These are phyloP conservation scores for Brachyistius frenatus DNA, from an alignment of 2,113 vertebrate species.

Conservation along the genomic window DNA sequence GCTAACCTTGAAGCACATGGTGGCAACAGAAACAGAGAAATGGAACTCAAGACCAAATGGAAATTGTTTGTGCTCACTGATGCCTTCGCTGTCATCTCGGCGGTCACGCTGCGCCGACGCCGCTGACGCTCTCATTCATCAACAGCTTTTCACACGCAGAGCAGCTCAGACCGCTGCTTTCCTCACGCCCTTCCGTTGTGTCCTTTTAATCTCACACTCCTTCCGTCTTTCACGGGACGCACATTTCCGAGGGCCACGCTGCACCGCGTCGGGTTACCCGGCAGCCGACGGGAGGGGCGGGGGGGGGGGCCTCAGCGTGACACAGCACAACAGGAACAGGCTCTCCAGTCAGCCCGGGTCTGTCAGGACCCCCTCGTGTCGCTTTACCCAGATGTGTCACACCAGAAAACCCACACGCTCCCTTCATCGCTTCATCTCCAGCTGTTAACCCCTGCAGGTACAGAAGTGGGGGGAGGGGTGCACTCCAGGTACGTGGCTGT, in stretches of 20 bases:
- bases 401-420: constrained; percentile 53
- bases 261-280: constrained; percentile 52
- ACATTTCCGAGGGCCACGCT: background rate
- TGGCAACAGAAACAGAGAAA: constrained; percentile 30
- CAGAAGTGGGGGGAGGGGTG: background rate
- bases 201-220: constrained; percentile 47
- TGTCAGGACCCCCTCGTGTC: constrained; percentile 66
- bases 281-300: constrained; percentile 52
- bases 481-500: constrained; percentile 2
- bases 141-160: constrained; percentile 24
- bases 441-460: constrained; percentile 45
- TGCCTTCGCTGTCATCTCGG: constrained; percentile 40
- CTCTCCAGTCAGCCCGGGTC: constrained; percentile 64
- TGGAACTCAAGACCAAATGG: constrained; percentile 33
- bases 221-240: constrained; percentile 36
- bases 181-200: constrained; percentile 37
- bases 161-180: constrained; percentile 17
- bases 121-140: constrained; percentile 45
- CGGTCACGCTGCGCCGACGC: constrained; percentile 41
- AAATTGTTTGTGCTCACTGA: constrained; percentile 26
- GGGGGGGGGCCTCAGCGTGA: constrained; percentile 62
- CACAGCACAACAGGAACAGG: constrained; percentile 61
- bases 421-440: constrained; percentile 57
- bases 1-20: constrained; percentile 45
- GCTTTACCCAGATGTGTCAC: constrained; percentile 73